Conservation (phyloP, 2,113 vertebrate species). For the Tiliqua scincoides region DNA sequence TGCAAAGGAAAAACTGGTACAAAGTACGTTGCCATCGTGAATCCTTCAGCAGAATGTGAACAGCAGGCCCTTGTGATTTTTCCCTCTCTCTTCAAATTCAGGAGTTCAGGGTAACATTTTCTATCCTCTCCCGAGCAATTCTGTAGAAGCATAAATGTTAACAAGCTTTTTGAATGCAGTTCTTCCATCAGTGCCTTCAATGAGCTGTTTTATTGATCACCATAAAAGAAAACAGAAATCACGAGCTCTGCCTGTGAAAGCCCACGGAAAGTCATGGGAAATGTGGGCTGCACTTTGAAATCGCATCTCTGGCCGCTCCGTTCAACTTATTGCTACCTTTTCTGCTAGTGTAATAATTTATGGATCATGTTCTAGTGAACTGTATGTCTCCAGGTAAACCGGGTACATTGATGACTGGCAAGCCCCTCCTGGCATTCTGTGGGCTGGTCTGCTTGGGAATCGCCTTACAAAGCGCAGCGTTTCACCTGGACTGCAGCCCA, state of each 20-base stretch:
- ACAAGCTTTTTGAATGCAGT: slow-evolving; percentile 45
- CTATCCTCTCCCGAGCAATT: slow-evolving; percentile 15
- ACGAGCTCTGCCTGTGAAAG: slow-evolving; percentile 14
- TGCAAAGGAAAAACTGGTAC: background rate
- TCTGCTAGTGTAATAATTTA: slow-evolving; percentile 15
- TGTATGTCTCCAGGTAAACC: background rate
- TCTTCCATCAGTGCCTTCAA: background rate
- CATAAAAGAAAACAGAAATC: slow-evolving; percentile 36
- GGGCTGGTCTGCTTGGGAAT: background rate
- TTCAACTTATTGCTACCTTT: background rate
- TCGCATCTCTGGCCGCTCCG: background rate
- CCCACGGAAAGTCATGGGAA: background rate
- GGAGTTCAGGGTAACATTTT: slow-evolving; percentile 18
- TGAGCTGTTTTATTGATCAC: slow-evolving; percentile 50
- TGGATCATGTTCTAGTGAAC: no score
- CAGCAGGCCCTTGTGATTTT: background rate
- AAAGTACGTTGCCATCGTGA: slow-evolving; percentile 22
- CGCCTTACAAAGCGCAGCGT: background rate
- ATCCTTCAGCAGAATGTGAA: slow-evolving; percentile 22
- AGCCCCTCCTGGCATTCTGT: background rate
- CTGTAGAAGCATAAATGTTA: slow-evolving; percentile 41
- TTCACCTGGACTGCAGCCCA: background rate
- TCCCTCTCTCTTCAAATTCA: background rate
- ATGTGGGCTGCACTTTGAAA: background rate
- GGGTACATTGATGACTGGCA: background rate